A percentile compares a stretch with the other conserved stretches of the same genome.
Evolutionary conservation across 2,797 vertebrate genomes (phyloP).

Genomic region (Neoniphon sammara): DNA sequence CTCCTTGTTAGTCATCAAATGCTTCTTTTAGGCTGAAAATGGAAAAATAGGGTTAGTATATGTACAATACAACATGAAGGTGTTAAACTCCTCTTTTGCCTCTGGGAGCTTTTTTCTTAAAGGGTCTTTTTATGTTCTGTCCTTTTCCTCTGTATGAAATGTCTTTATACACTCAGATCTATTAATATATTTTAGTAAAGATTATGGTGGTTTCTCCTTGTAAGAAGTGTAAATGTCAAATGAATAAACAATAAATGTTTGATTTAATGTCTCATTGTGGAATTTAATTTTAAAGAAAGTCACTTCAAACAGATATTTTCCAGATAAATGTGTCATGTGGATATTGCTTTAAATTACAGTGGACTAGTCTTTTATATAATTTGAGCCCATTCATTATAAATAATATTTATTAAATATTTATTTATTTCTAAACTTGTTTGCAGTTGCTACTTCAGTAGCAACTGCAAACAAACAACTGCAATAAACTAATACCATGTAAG

Average conservation of each 20-base stretch:
- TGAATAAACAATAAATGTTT: slow-evolving; percentile 82
- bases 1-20: slow-evolving; percentile 49
- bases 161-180: slow-evolving; percentile 82
- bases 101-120: slow-evolving; percentile 71
- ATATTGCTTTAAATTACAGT: no score
- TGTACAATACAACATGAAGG: slow-evolving; percentile 44
- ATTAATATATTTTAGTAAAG: slow-evolving; percentile 87
- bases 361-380: no score
- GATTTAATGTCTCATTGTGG: slow-evolving; percentile 48
- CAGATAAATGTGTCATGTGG: no score
- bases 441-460: no score
- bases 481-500: no score
- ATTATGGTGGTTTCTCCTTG: slow-evolving; percentile 76
- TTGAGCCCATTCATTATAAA: no score
- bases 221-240: slow-evolving; percentile 80
- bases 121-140: slow-evolving; percentile 75
- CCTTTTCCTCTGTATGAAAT: slow-evolving; percentile 72
- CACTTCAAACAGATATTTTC: neutral
- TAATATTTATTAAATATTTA: no score
- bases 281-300: neutral
- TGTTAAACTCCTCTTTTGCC: slow-evolving; percentile 57
- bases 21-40: slow-evolving; percentile 53
- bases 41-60: slow-evolving; percentile 49
- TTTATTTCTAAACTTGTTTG: no score
- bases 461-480: no score